Evolutionary conservation across 2,888 invertebrate genomes (phyloP), one percentile per base, ranked within the genome.

Genomic region (Volucella inanis): DNA sequence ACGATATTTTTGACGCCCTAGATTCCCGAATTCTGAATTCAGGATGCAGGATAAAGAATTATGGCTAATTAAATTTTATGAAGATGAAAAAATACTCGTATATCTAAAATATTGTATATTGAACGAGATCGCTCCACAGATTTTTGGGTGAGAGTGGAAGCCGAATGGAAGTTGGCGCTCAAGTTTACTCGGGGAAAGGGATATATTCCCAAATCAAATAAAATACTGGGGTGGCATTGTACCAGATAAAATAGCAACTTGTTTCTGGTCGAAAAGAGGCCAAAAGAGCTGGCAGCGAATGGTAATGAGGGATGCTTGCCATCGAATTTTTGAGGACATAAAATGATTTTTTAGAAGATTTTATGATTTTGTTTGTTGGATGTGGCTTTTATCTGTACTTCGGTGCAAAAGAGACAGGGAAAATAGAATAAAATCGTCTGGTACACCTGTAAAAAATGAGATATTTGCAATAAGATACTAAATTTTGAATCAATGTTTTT

Each of bases 1-100:
- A 47, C 55, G 57, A 79, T 59, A 68, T 62, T 57, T 47, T 41
- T 45, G 78, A 72, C 65, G 49, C 59, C 59, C 59, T 47, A 52
- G 47, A 62, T 49, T 67, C 4, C 14, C 59, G 54, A 39, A 31
- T 31, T 31, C 31, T 2, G 31, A 31, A 31, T 31, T 31, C 31
- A 31, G 50, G 57, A 79, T 65, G 54, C 47, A 41, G 61, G 70
- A 70, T 79, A 65, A 59, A 79, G 54, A 74, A 79, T 84, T 79
- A 84, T 79, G 79, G 79, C 74, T 75, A 79, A 83, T 83, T 83
- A 83, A 83, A 79, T 83, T 83, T 74, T 79, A 79, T 78, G 79
- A 75, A 61, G 70, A 75, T 84, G 65, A 47, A 84, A 83, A 70
- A 79, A 41, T 52, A n/a, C n/a, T n/a, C n/a, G n/a, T n/a, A 39